Evolutionary conservation across 2,113 vertebrate species (phyloP).

Genomic region (Amphilophus citrinellus): DNA sequence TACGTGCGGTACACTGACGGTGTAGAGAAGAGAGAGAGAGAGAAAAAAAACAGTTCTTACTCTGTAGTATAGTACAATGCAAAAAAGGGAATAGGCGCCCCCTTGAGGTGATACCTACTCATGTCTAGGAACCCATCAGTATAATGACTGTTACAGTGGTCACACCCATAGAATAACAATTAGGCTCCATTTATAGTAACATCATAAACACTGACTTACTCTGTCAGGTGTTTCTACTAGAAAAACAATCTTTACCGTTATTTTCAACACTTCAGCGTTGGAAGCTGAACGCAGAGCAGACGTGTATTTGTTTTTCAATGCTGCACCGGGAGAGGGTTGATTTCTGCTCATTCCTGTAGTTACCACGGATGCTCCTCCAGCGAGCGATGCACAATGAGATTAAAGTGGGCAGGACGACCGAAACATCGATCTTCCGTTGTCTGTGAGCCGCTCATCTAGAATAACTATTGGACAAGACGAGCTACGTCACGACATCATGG

Average conservation of each 20-base stretch:
- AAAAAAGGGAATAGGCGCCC: too few species aligned
- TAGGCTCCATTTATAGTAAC: background rate
- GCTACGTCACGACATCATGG: background rate
- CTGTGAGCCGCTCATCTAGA: background rate
- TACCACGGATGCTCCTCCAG: background rate
- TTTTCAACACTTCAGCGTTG: background rate
- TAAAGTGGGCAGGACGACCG: background rate
- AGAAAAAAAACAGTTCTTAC: too few species aligned
- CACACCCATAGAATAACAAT: background rate
- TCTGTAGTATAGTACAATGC: too few species aligned
- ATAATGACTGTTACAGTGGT: too few species aligned
- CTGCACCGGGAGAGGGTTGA: background rate
- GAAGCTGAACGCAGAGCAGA: background rate
- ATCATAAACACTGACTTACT: slow-evolving; percentile 20
- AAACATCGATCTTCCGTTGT: background rate
- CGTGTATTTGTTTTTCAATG: background rate
- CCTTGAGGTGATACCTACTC: too few species aligned
- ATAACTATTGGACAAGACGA: slow-evolving; percentile 45
- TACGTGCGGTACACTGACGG: too few species aligned
- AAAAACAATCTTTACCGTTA: background rate
- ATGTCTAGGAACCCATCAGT: too few species aligned
- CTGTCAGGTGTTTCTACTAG: background rate
- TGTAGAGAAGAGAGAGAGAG: too few species aligned
- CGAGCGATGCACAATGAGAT: too few species aligned
- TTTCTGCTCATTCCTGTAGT: background rate